Conservation (phyloP, 1,140 invertebrate genomes). For the Eriocheir sinensis region DNA sequence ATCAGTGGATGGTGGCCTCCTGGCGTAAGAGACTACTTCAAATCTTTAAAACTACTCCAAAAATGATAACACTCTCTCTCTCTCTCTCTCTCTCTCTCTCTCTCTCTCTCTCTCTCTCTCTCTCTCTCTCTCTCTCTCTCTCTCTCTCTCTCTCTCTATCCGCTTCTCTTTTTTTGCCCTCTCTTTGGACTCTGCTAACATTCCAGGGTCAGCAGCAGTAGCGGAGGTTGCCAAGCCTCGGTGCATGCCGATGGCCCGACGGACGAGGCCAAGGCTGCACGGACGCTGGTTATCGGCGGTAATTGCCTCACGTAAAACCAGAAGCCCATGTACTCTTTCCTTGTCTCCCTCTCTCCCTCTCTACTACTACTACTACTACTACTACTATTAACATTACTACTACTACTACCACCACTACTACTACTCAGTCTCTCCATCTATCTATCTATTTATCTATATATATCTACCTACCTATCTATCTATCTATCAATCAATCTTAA, state of each 20-base stretch:
- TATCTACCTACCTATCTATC: not conserved
- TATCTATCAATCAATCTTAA: not conserved
- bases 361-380: not conserved
- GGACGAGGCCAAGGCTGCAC: constrained; percentile 18
- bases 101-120: constrained; percentile 22
- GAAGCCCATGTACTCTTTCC: not conserved
- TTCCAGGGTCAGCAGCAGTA: not conserved
- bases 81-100: constrained; percentile 12
- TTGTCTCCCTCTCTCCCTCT: not conserved
- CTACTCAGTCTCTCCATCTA: not conserved
- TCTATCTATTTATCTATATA: constrained; percentile 6
- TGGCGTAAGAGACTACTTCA: not conserved
- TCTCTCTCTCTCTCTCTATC: constrained; percentile 13
- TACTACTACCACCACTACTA: not conserved
- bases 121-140: constrained; percentile 22
- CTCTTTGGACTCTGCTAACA: not conserved
- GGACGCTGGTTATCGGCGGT: not conserved
- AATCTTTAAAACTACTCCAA: constrained; percentile 2
- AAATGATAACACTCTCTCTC: not conserved
- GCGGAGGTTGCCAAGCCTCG: not conserved
- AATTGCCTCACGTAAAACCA: constrained; percentile 45
- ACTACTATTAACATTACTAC: not conserved
- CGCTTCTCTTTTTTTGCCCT: not conserved
- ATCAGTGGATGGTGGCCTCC: not conserved
- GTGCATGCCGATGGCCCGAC: not conserved